Base-by-base conservation (phyloP, 1,140 invertebrate genomes). In the Ostrea denselamellosa region DNA sequence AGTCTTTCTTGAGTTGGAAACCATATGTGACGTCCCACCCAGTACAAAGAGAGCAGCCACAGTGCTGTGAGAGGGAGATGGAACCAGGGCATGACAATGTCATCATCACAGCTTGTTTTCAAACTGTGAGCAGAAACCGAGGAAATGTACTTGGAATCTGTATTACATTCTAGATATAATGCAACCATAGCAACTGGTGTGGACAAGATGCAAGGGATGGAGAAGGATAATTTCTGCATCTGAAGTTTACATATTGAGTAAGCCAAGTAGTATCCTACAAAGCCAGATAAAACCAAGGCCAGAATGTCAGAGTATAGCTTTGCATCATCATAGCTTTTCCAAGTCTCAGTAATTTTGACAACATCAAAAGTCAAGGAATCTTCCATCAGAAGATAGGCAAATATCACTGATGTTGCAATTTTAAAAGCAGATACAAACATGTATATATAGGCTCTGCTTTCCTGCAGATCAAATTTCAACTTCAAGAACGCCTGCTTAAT, bases 21-120 rank as follows among this genome's bases (percentile, higher is more conserved):
- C 98, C 98, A 99, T 82, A 99, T 98, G 93, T 99, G 98, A 71
- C 99, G 95, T 0, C 98, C 98, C n/a, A 99, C 97, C 98, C 98
- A 99, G 0, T 98, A 98, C 94, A 99, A 98, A 0, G 98, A 98
- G 2, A 99, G 94, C 25, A 81, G 90, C 22, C 99, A 95, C 0
- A 85, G 17, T 0, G 86, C 28, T 1, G 85, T 86, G 0, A 87
- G 52, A 22, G 88, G 62, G 53, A 85, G 28, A 62, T 91, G 87
- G 28, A 65, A 85, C 86, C 85, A 88, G 12, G 44, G 28, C 9
- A 17, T 17, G 0, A 44, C 0, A 34, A 85, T 28, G 2, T 52
- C 68, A 25, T 53, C 19, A 14, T 83, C 71, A 87, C 81, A 83
- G 25, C 0, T 83, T 8, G 22, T n/a, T 8, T 22, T 2, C 8